Percentiles rank a stretch among this genome's conserved stretches.
Evolutionary conservation across 2,113 vertebrate genomes (phyloP).

Genomic region (Euleptes europaea): DNA sequence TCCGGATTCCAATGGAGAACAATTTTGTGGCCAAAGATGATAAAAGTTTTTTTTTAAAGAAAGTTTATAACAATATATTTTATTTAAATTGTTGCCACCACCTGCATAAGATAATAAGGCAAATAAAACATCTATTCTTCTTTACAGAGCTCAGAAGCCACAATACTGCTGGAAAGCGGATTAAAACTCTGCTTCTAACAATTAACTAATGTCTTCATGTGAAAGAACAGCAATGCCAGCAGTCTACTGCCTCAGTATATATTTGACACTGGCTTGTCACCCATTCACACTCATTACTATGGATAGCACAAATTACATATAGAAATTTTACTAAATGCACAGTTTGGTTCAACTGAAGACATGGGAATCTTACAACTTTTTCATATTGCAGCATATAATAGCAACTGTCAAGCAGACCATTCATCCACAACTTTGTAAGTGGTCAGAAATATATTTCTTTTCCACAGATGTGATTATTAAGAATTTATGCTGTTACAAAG

Average conservation of each 20-base stretch:
- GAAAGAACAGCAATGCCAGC: neutral
- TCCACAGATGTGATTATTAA: neutral
- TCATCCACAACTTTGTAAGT: neutral
- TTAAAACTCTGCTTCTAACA: neutral
- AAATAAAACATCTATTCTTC: neutral
- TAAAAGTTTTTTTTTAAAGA: neutral
- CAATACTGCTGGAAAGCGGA: neutral
- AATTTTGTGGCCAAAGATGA: neutral
- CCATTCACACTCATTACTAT: neutral
- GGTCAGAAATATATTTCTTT: neutral
- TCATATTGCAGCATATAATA: neutral
- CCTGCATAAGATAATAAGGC: neutral
- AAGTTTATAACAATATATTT: neutral
- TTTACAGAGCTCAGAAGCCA: neutral
- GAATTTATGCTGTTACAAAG: neutral
- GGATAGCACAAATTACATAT: neutral
- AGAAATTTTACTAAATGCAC: neutral
- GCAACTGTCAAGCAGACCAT: neutral
- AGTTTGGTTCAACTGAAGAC: neutral
- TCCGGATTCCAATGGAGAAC: neutral
- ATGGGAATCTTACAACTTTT: neutral
- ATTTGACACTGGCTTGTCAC: neutral
- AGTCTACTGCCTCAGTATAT: neutral
- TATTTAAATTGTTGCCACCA: neutral
- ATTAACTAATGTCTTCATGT: neutral